Evolutionary conservation across 2,113 vertebrate genomes (phyloP).

Genomic region (Hippolais icterina): DNA sequence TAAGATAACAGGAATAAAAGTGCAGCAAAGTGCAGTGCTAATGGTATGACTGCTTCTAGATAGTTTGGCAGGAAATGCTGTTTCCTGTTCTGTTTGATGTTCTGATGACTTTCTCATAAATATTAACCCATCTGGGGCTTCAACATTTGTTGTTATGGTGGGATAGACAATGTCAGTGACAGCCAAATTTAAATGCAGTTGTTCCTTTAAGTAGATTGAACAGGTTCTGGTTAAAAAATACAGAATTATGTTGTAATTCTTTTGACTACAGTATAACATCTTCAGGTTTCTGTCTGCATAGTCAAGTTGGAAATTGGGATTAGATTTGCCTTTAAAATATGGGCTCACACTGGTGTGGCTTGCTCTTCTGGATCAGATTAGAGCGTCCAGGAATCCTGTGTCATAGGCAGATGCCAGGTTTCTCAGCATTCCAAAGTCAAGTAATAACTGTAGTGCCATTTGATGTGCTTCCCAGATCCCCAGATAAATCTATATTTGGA

Average conservation of each 20-base stretch:
- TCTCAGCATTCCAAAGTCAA: background rate
- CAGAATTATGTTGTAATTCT: background rate
- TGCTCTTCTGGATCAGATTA: background rate
- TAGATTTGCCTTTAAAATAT: background rate
- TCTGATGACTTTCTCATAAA: slow-evolving; percentile 7
- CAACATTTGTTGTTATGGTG: background rate
- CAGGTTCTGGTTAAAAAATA: background rate
- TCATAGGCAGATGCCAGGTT: background rate
- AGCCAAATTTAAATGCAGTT: background rate
- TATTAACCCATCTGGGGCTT: slow-evolving; percentile 19
- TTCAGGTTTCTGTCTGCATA: background rate
- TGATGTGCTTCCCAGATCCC: background rate
- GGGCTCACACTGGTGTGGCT: background rate
- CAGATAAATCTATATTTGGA: background rate
- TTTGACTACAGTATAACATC: background rate
- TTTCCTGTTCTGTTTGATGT: slow-evolving; percentile 17
- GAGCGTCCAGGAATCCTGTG: background rate
- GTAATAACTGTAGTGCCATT: background rate
- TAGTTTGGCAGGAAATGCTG: slow-evolving; percentile 31
- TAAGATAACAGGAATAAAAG: background rate
- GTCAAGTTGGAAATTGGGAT: background rate
- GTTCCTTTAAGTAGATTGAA: background rate
- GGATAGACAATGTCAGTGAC: background rate
- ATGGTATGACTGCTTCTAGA: background rate
- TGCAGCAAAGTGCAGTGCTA: background rate